phyloP scores from a whole-genome alignment of 2,888 invertebrate species.

The Athalia cordata region DNA sequence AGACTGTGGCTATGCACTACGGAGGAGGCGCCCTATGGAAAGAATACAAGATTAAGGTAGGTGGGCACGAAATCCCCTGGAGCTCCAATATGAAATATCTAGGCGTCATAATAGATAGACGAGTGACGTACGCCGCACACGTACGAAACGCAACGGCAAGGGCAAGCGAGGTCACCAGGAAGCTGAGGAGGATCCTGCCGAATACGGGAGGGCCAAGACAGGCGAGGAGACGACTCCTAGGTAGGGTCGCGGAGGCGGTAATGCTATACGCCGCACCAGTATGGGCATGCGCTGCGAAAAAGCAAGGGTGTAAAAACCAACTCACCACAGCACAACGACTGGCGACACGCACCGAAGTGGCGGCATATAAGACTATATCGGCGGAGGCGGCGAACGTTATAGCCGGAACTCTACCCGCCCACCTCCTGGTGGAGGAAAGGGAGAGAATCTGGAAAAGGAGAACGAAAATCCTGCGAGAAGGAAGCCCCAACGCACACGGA shows the following conservation, averaged over 20 bases:
- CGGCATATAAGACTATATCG: constrained; percentile 51
- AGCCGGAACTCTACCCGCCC: constrained; percentile 47
- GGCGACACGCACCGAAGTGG: constrained; percentile 47
- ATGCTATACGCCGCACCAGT: constrained; percentile 36
- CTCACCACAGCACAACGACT: constrained; percentile 10
- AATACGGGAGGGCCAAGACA: constrained; percentile 9
- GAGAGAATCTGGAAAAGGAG: not conserved
- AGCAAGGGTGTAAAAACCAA: not conserved
- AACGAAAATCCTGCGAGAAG: not conserved
- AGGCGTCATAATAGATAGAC: constrained; percentile 30
- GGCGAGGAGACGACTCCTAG: constrained; percentile 27
- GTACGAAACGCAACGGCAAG: not conserved
- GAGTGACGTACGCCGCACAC: constrained; percentile 4
- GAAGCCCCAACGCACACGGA: not conserved
- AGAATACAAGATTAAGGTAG: not conserved
- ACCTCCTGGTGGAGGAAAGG: constrained; percentile 46
- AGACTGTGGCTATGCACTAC: constrained; percentile 48
- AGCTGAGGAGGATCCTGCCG: constrained; percentile 4
- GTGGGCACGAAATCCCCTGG: not conserved
- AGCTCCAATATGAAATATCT: constrained; percentile 5
- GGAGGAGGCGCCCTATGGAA: too few relatives aligned
- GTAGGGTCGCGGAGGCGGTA: not conserved
- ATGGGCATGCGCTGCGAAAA: constrained; percentile 30
- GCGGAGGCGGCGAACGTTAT: constrained; percentile 49
- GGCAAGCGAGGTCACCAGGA: not conserved